Evolutionary conservation across 2,888 invertebrate species (phyloP).

Genomic region (Dorcus hopei): DNA sequence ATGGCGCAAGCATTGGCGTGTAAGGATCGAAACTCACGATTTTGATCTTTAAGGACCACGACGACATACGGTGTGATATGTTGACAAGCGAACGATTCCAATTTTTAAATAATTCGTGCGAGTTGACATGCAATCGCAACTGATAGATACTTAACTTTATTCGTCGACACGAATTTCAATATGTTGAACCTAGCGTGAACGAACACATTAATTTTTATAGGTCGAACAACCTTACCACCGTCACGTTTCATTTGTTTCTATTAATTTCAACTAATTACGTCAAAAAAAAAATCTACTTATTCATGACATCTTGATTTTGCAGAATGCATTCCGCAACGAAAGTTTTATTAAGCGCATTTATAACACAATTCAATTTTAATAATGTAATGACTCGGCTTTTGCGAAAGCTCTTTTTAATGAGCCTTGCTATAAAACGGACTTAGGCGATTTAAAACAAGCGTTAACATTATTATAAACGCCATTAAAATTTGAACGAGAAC

Average conservation of each 20-base stretch:
- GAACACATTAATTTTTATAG: conserved; percentile 19
- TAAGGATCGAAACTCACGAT: background rate
- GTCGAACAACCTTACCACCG: background rate
- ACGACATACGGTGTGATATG: conserved; percentile 48
- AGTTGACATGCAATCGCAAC: conserved; percentile 26
- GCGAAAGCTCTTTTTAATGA: too few relatives aligned
- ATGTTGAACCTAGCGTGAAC: conserved; percentile 20
- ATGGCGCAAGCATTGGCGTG: conserved; percentile 3
- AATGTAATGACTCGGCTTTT: too few relatives aligned
- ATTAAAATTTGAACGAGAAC: too few relatives aligned
- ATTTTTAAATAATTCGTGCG: conserved; percentile 27
- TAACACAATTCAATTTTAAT: too few relatives aligned
- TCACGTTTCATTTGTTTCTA: conserved; percentile 11
- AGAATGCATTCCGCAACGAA: too few relatives aligned
- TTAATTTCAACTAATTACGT: background rate
- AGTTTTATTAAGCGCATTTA: too few relatives aligned
- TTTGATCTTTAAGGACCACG: conserved; percentile 18
- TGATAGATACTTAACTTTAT: background rate
- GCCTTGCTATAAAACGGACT: background rate
- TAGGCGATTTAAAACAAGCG: background rate
- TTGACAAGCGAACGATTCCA: conserved; percentile 45
- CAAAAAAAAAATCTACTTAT: too few relatives aligned
- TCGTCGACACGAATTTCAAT: conserved; percentile 14
- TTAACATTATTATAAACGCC: too few relatives aligned
- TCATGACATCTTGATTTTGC: too few relatives aligned